Evolutionary conservation across 2,888 invertebrate genomes (phyloP), one percentile per base, ranked within the genome.

Genomic region (Maniola hyperantus): DNA sequence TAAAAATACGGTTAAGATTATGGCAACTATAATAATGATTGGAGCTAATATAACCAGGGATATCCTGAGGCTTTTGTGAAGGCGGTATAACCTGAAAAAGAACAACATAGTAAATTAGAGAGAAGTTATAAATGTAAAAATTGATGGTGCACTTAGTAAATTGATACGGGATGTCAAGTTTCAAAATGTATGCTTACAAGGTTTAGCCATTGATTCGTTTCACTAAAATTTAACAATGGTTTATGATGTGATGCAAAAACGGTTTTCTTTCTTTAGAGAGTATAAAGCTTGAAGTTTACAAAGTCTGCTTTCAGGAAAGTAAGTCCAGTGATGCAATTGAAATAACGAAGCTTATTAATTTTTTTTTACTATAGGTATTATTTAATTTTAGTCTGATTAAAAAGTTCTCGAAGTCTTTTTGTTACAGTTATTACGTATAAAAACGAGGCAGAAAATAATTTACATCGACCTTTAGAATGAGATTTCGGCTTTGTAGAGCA

Each of bases 11-110:
- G 79, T 83, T 51, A 87, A 81, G 1, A 83, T 73, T 66, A 89
- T 77, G 53, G 85, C 85, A 67, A 90, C 83, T 44, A 83, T 74
- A 0, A 93, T 73, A 13, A 87, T 76, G 1, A 89, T 67, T 1
- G 89, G 83, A 10, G 85, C 81, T 34, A 93, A 73, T 10, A 89
- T 69, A 46, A 85, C 83, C 11, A 93, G 79, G 1, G 93, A 80
- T 50, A 87, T 81, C 79, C 89, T 89, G 71, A 93, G 83, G 18
- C 93, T 93, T 78, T 93, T 92, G 65, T 89, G 87, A 20, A 93
- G 86, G 70, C 91, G 88, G 74, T 93, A 93, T 67, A 93, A 81
- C 71, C 93, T 93, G 88, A 66, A 91, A 91, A 62, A 26, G 15
- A 66, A 50, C 48, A 10, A 42, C 2, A 34, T 10, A 58, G 11